Conservation (phyloP, 1,140 invertebrate species). For the Drosophila tsacasi region DNA sequence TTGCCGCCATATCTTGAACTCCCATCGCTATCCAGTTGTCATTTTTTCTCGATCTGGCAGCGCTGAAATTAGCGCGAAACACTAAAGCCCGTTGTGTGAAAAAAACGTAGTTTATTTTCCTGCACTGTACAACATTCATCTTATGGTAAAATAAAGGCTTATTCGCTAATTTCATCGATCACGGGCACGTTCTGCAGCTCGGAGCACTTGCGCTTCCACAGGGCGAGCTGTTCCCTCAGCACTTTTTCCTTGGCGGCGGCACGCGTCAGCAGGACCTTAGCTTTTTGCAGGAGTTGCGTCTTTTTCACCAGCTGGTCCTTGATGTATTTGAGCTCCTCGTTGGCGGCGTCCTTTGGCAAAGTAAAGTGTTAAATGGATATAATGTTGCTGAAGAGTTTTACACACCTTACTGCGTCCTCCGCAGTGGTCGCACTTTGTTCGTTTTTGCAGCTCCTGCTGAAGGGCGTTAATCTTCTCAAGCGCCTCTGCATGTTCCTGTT, state of each 20-base stretch:
- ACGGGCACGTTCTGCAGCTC: slow-evolving; percentile 84
- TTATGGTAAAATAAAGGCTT: slow-evolving; percentile 40
- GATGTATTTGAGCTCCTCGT: slow-evolving; percentile 83
- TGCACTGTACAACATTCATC: slow-evolving; percentile 56
- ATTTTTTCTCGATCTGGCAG: slow-evolving; percentile 14
- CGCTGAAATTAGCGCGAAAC: neutral
- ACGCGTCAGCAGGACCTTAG: slow-evolving; percentile 85
- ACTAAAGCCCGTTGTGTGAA: neutral
- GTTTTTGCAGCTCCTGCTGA: slow-evolving; percentile 85
- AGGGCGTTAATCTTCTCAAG: slow-evolving; percentile 85
- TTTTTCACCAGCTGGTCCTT: slow-evolving; percentile 86
- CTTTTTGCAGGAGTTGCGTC: slow-evolving; percentile 86
- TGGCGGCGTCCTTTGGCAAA: slow-evolving; percentile 43
- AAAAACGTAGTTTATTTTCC: slow-evolving; percentile 22
- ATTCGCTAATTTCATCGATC: slow-evolving; percentile 84
- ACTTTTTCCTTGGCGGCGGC: slow-evolving; percentile 84
- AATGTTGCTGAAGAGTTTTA: neutral
- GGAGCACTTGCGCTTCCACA: slow-evolving; percentile 83
- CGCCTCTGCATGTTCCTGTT: slow-evolving; percentile 85
- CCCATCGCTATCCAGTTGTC: neutral
- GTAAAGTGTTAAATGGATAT: neutral
- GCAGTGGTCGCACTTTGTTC: slow-evolving; percentile 57
- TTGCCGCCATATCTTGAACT: no score
- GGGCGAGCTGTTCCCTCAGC: slow-evolving; percentile 70
- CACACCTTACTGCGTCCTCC: slow-evolving; percentile 52